These are phyloP conservation scores for Poeciliopsis gracilis DNA, from an alignment of 2,797 vertebrate species.

Conservation along the genomic window DNA sequence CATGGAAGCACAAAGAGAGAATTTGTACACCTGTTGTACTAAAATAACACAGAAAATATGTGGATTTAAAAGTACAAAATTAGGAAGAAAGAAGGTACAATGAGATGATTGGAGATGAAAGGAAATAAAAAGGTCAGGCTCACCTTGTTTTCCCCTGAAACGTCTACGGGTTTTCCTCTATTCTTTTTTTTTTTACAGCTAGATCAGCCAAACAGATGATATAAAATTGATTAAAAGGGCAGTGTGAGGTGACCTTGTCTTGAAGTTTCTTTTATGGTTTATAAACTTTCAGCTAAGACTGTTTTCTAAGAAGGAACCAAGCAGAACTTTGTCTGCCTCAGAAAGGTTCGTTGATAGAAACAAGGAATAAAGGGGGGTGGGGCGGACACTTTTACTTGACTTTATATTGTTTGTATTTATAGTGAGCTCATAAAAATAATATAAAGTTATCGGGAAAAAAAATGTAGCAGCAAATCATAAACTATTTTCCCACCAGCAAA, in stretches of 20 bases:
- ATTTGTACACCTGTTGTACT: not conserved
- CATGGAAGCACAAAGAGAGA: not conserved
- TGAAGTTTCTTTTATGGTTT: constrained; percentile 3
- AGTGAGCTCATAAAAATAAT: not conserved
- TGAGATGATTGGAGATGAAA: not conserved
- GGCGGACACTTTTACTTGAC: not conserved
- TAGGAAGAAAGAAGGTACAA: not conserved
- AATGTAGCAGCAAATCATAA: not conserved
- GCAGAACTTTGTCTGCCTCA: not conserved
- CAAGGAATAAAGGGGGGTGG: not conserved
- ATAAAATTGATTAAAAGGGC: not conserved
- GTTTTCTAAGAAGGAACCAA: not conserved
- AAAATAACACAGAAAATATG: not conserved
- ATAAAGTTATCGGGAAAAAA: not conserved
- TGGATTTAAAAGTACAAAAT: not conserved
- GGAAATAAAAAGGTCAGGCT: constrained; percentile 8
- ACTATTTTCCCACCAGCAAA: not conserved
- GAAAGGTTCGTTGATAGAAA: not conserved
- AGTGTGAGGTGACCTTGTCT: constrained; percentile 24
- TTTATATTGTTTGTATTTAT: not conserved
- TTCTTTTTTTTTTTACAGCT: constrained; percentile 29
- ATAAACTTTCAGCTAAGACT: not conserved
- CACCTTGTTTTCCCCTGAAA: constrained; percentile 24
- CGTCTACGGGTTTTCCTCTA: not conserved
- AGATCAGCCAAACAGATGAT: not conserved